Percentiles rank a stretch among this genome's conserved stretches.
phyloP scores from a whole-genome alignment of 1,140 invertebrate species.

The Drosophila leontia region DNA sequence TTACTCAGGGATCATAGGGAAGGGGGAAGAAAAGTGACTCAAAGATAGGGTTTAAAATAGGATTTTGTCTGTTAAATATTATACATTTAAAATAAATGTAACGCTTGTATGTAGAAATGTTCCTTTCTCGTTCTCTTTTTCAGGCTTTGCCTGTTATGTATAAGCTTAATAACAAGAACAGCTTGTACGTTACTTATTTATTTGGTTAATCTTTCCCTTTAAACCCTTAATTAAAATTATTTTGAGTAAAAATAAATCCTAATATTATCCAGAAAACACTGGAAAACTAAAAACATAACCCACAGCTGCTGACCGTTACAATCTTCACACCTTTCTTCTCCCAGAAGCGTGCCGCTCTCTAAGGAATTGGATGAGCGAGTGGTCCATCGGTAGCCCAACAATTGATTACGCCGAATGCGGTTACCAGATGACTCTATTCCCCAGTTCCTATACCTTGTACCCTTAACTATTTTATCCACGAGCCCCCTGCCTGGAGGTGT shows the following conservation, averaged over 20 bases:
- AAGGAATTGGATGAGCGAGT: constrained; percentile 44
- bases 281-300: background rate
- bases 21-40: background rate
- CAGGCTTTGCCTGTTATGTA: background rate
- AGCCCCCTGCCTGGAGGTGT: constrained; percentile 32
- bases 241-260: no score
- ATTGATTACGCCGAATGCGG: constrained; percentile 82
- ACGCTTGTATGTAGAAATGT: no score
- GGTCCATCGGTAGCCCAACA: constrained; percentile 56
- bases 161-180: background rate
- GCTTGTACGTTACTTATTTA: background rate
- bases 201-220: no score
- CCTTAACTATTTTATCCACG: constrained; percentile 11
- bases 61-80: background rate
- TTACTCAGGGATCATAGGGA: constrained; percentile 53
- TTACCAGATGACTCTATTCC: constrained; percentile 64
- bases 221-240: no score
- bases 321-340: constrained; percentile 37
- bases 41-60: background rate
- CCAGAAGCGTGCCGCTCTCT: constrained; percentile 56
- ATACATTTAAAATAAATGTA: background rate
- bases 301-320: constrained; percentile 69
- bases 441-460: background rate
- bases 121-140: background rate
- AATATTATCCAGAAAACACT: background rate